phyloP scores from a whole-genome alignment of 2,888 invertebrate genomes.

The Dolomedes plantarius region DNA sequence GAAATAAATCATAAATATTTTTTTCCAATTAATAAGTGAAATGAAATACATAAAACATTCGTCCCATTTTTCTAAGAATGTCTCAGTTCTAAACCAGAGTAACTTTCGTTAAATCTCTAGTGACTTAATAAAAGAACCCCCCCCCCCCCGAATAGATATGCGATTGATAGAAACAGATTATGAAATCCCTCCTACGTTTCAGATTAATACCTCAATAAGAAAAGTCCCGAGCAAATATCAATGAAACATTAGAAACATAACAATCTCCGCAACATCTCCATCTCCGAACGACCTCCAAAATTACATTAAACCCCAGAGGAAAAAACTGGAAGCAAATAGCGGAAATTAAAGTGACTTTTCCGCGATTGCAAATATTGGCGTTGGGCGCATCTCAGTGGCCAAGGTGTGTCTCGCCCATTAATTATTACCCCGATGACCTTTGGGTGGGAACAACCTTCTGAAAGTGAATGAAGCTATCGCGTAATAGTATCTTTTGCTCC shows the following conservation, averaged over 20 bases:
- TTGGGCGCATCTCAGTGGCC: slow-evolving; percentile 21
- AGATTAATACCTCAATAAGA: not conserved
- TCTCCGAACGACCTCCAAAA: not conserved
- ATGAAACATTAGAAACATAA: not conserved
- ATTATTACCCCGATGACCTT: slow-evolving; percentile 47
- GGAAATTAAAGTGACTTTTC: slow-evolving; percentile 17
- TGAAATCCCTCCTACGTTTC: not conserved
- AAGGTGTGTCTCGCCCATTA: slow-evolving; percentile 49
- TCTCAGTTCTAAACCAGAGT: no score
- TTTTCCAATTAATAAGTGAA: no score
- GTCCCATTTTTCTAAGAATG: no score
- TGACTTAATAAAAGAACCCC: no score
- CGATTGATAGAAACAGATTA: no score
- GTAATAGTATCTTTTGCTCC: slow-evolving; percentile 42
- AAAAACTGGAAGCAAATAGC: slow-evolving; percentile 19
- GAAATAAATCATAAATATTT: no score
- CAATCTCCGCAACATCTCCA: not conserved
- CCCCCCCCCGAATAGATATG: no score
- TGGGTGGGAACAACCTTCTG: slow-evolving; percentile 41
- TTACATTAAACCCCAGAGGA: not conserved
- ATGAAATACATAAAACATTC: no score
- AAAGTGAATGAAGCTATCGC: slow-evolving; percentile 61
- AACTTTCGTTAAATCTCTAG: no score
- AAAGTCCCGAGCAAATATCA: not conserved
- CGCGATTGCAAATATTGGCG: slow-evolving; percentile 41